phyloP scores from a whole-genome alignment of 2,888 invertebrate genomes.

The Horisme vitalbata region DNA sequence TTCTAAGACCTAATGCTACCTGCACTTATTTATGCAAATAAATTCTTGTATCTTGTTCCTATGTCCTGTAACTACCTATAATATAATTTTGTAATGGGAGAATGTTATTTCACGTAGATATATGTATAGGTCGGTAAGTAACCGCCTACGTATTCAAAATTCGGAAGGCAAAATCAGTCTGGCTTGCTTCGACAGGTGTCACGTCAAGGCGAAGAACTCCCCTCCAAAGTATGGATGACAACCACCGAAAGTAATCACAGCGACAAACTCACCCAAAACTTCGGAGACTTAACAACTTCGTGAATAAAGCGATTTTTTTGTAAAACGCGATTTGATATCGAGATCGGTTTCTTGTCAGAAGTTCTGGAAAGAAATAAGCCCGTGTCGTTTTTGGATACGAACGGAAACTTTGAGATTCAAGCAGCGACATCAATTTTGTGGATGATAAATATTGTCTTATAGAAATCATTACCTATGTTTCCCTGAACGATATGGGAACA shows the following conservation, averaged over 20 bases:
- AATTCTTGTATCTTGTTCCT: too few species aligned
- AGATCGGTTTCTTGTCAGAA: conserved; percentile 28
- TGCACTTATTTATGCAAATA: too few species aligned
- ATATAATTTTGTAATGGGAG: too few species aligned
- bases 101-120: too few species aligned
- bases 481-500: too few species aligned
- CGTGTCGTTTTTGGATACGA: conserved; percentile 26
- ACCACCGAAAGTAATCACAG: conserved; percentile 65
- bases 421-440: neutral
- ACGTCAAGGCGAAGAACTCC: conserved; percentile 49
- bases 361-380: conserved; percentile 30
- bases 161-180: conserved; percentile 52
- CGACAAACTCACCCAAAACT: conserved; percentile 57
- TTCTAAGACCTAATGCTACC: too few species aligned
- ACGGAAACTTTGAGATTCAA: conserved; percentile 19
- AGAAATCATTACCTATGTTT: too few species aligned
- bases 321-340: conserved; percentile 35
- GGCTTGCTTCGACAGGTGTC: conserved; percentile 65
- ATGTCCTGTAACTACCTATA: too few species aligned
- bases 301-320: conserved; percentile 37
- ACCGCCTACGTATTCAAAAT: conserved; percentile 28
- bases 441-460: too few species aligned
- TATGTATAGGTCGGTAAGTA: too few species aligned
- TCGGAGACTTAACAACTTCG: conserved; percentile 41
- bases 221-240: conserved; percentile 42